Evolutionary conservation across 2,888 invertebrate genomes (phyloP), one percentile per base, ranked within the genome.

Genomic region (Cheilosia scutellata): DNA sequence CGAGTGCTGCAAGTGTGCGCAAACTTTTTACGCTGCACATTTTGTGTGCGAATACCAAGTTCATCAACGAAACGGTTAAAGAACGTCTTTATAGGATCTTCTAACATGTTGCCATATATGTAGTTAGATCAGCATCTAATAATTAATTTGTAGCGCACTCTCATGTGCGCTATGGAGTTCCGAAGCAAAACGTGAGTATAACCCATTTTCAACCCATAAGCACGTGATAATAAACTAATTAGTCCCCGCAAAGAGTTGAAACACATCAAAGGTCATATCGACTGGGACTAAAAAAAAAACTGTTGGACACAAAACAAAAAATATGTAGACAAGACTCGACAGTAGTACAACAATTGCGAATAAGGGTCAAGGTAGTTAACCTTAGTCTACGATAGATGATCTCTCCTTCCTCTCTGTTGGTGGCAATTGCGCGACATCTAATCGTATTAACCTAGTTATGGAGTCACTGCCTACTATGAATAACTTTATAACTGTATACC

Each of bases 341-440:
- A 49, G 40, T 57, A 31, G 11, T 51, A 58, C 20, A 51, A 51
- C 25, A 57, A 49, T 65, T 37, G 5, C 40, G 25, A 49, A 82
- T 70, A 51, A 57, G 75, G 68, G 80, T 82, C 80, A 82, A 82
- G 80, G 80, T 70, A 82, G 63, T 82, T 75, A 82, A 68, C 55
- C 68, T 55, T 55, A 42, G 70, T 55, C 70, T 27, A 27, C 37
- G 57, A 47, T 63, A 33, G 37, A 37, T 37, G 37, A 37, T 37
- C 25, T 16, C 42, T 51, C 37, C 65, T 57, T 9, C 53, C 47
- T 40, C 7, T 37, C n/a, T 6, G 6, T 25, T 20, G 44, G 20
- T 51, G 7, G 40, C 65, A 75, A 66, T 57, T 58, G 70, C 70
- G 20, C 55, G 62, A 60, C 60, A 44, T 70, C 29, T 63, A 78